Conservation (phyloP, 2,888 invertebrate species). For the Elmis aenea region DNA sequence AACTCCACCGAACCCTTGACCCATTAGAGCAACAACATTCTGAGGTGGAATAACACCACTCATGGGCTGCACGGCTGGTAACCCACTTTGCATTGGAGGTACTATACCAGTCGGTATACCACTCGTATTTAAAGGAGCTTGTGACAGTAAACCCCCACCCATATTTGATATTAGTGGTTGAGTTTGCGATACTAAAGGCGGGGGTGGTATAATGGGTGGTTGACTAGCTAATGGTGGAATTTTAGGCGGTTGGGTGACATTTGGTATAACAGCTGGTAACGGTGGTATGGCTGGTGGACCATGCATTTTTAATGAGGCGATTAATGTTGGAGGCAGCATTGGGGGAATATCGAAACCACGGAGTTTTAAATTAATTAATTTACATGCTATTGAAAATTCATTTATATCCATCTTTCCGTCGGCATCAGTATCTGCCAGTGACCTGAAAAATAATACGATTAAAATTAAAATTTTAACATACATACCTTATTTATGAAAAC, state of each 20-base stretch:
- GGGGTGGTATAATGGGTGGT: constrained; percentile 43
- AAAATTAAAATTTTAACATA: no score
- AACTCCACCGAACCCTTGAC: not conserved
- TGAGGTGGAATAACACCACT: constrained; percentile 14
- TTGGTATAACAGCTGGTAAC: constrained; percentile 42
- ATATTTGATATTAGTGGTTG: constrained; percentile 18
- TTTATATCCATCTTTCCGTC: constrained; percentile 95
- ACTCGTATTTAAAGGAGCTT: constrained; percentile 10
- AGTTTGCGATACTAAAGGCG: constrained; percentile 14
- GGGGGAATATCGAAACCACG: constrained; percentile 89
- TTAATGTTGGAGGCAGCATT: constrained; percentile 69
- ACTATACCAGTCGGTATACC: constrained; percentile 28
- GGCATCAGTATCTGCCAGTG: constrained; percentile 88
- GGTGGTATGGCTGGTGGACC: constrained; percentile 37
- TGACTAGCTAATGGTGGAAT: constrained; percentile 37
- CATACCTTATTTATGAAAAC: no score
- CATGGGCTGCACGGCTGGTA: constrained; percentile 11
- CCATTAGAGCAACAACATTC: no score
- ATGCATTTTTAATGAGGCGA: constrained; percentile 60
- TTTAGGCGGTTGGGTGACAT: constrained; percentile 38
- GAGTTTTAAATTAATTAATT: constrained; percentile 85
- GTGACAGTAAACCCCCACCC: constrained; percentile 7
- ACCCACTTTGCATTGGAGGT: constrained; percentile 26
- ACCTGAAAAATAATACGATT: constrained; percentile 51
- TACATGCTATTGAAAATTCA: constrained; percentile 98